These are phyloP conservation scores for Tenthredo livida DNA, from an alignment of 2,888 invertebrate genomes.

Conservation along the genomic window DNA sequence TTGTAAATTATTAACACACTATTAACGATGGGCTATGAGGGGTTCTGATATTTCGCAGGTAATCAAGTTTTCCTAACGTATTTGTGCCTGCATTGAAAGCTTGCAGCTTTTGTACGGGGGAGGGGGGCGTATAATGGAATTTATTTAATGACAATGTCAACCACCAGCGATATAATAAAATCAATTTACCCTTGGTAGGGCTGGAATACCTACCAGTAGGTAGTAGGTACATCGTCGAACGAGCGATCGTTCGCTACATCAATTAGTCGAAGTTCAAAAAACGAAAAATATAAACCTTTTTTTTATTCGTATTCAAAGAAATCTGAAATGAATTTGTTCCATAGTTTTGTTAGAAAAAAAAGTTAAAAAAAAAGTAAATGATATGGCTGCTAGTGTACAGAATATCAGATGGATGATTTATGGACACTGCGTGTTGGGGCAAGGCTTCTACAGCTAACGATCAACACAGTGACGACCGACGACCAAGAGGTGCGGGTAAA, in stretches of 20 bases:
- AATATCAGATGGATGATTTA: conserved; percentile 3
- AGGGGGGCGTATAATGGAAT: conserved; percentile 58
- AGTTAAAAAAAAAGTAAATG: background rate
- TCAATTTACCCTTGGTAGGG: conserved; percentile 44
- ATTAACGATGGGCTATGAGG: background rate
- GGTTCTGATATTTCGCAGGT: conserved; percentile 29
- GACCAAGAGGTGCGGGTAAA: background rate
- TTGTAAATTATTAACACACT: background rate
- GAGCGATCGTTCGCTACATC: conserved; percentile 46
- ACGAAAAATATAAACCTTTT: background rate
- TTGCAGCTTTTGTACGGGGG: conserved; percentile 42
- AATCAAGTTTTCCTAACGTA: conserved; percentile 46
- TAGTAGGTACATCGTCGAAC: conserved; percentile 6
- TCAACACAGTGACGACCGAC: background rate
- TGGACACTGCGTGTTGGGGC: background rate
- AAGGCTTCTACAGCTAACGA: background rate
- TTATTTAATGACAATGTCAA: conserved; percentile 62
- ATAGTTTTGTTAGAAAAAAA: background rate
- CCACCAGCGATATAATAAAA: conserved; percentile 58
- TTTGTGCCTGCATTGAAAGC: conserved; percentile 50
- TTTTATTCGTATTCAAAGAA: background rate
- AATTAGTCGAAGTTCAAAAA: conserved; percentile 23
- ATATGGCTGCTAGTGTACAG: background rate
- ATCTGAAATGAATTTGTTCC: background rate
- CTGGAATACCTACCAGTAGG: background rate